phyloP scores from a whole-genome alignment of 2,888 invertebrate species.

The Poecilobothrus nobilitatus region DNA sequence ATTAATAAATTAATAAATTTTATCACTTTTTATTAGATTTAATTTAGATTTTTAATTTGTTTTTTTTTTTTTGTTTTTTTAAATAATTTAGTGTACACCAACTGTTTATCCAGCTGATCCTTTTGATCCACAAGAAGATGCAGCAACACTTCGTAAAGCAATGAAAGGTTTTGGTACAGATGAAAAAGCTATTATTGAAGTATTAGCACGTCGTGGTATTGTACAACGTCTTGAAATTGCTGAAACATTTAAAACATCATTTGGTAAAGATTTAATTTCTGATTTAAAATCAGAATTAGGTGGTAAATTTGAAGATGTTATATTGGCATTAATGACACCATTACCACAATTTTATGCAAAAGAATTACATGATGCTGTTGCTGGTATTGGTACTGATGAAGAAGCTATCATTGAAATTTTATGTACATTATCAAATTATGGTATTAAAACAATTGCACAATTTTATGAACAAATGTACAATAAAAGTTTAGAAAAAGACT shows the following conservation, averaged over 20 bases:
- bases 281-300: conserved; percentile 83
- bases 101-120: conserved; percentile 81
- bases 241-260: conserved; percentile 83
- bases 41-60: background rate
- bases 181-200: conserved; percentile 83
- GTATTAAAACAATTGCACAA: conserved; percentile 73
- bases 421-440: conserved; percentile 83
- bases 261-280: conserved; percentile 77
- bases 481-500: conserved; percentile 71
- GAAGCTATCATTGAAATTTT: conserved; percentile 87
- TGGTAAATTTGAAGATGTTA: conserved; percentile 82
- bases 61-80: conserved; percentile 14
- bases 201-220: conserved; percentile 79
- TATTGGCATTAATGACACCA: conserved; percentile 84
- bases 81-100: conserved; percentile 62
- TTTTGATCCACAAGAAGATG: conserved; percentile 78
- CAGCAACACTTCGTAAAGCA: conserved; percentile 73
- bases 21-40: too few relatives aligned
- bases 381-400: conserved; percentile 81
- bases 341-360: conserved; percentile 84
- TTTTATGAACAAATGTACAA: conserved; percentile 80
- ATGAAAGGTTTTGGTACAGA: conserved; percentile 93
- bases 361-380: conserved; percentile 78
- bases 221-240: conserved; percentile 85
- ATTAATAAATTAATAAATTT: too few relatives aligned